These are phyloP conservation scores for Acanthoscelides obtectus DNA, from an alignment of 2,888 invertebrate species.

Conservation along the genomic window DNA sequence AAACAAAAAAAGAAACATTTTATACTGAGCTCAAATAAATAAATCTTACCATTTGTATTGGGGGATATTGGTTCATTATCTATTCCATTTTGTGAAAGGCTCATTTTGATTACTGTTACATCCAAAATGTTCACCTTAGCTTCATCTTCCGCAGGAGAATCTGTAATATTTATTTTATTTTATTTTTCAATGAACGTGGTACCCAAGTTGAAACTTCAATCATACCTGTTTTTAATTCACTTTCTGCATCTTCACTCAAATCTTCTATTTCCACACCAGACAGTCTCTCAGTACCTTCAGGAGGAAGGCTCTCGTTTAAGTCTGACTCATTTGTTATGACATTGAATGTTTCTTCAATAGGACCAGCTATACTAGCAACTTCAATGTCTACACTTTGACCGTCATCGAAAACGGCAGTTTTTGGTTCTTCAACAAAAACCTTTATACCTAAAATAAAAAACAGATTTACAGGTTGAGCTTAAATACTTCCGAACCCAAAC, in stretches of 20 bases:
- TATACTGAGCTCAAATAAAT: no score
- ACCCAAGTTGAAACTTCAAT: no score
- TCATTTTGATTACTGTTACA: neutral
- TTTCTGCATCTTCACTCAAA: neutral
- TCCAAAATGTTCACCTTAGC: slow-evolving; percentile 1
- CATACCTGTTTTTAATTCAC: neutral
- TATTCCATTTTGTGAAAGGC: neutral
- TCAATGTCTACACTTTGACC: neutral
- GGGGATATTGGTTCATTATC: neutral
- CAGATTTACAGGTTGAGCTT: no score
- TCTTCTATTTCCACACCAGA: neutral
- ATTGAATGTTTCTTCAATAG: neutral
- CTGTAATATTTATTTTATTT: no score
- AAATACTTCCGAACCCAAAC: no score
- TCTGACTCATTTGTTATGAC: neutral
- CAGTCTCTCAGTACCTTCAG: neutral
- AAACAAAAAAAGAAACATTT: no score
- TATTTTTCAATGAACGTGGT: no score
- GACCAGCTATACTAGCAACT: neutral
- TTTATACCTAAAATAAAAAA: neutral
- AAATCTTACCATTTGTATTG: neutral
- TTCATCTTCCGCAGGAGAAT: neutral
- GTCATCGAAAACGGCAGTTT: neutral
- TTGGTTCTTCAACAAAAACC: neutral
- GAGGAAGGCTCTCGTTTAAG: neutral